Evolutionary conservation across 2,888 invertebrate genomes (phyloP), one percentile per base, ranked within the genome.

Genomic region (Cecidostiba fungosa): DNA sequence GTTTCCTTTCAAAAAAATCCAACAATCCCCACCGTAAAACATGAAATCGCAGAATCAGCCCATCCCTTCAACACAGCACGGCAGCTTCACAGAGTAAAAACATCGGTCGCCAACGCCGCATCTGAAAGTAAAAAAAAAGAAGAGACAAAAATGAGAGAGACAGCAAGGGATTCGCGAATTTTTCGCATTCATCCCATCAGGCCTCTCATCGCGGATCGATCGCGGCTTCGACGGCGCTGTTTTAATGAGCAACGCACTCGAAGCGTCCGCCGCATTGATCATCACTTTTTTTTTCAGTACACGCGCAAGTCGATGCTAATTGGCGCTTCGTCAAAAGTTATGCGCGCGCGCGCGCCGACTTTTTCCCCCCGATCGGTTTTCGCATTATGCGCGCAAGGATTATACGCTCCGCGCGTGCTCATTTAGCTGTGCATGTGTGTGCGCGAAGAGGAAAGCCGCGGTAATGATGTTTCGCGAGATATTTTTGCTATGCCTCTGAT

Each of bases 291-390:
- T 78, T 62, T 83, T 26, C 14, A n/a, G 1, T 26, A 10, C 29
- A 26, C 29, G 5, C 36, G 66, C 62, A 66, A 78, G 39, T 78
- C 43, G 85, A 83, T 83, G 85, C 82, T 79, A 83, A 86, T 86
- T 86, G 82, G 82, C 73, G 79, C 32, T 77, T 79, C 70, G 47
- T 26, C 43, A 78, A 82, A 85, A 82, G 76, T 77, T 50, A 62
- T 54, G 26, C 39, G 39, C n/a, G 26, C 26, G 16, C 76, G 36
- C 16, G 39, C 54, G 54, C 12, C 59, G 39, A 77, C 62, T n/a
- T 43, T 76, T 72, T 26, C 32, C 73, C 32, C 39, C 50, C 77
- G 62, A 76, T 86, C 54, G 76, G 70, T 79, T 76, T 70, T 77
- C 39, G 59, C 59, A 50, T 77, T 85, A 77, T 73, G 54, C 32